phyloP scores from a whole-genome alignment of 2,797 vertebrate species.

The Takifugu ocellatus region DNA sequence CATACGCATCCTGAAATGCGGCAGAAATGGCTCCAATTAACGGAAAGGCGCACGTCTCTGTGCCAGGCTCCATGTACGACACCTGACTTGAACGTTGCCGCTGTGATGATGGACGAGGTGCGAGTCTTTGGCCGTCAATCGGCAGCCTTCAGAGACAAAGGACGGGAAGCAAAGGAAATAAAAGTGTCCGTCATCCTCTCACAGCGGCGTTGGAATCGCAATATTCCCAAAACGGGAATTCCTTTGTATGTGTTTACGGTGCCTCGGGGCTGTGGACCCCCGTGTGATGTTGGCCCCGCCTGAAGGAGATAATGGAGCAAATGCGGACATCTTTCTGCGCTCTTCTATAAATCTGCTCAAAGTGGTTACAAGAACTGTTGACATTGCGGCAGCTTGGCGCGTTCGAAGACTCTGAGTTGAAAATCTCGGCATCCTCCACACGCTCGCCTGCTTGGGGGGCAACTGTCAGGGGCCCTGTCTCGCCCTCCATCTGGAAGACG shows the following conservation, averaged over 20 bases:
- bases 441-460: no score
- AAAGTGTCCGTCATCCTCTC: conserved; percentile 12
- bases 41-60: background rate
- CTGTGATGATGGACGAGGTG: conserved; percentile 50
- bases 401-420: no score
- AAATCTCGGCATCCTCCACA: no score
- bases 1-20: no score
- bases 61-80: conserved; percentile 2
- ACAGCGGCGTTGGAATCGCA: conserved; percentile 6
- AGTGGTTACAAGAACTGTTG: no score
- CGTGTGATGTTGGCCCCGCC: conserved; percentile 13
- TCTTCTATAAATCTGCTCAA: no score
- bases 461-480: no score
- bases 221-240: conserved; percentile 9
- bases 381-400: no score
- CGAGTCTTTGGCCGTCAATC: conserved; percentile 34
- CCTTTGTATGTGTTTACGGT: conserved; percentile 1
- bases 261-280: conserved; percentile 9
- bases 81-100: conserved; percentile 43
- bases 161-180: conserved; percentile 33
- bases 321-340: conserved; percentile 9
- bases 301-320: conserved; percentile 17
- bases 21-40: no score
- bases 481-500: no score
- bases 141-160: conserved; percentile 27